Conservation (phyloP, 2,888 invertebrate species). For the Synergus gifuensis region DNA sequence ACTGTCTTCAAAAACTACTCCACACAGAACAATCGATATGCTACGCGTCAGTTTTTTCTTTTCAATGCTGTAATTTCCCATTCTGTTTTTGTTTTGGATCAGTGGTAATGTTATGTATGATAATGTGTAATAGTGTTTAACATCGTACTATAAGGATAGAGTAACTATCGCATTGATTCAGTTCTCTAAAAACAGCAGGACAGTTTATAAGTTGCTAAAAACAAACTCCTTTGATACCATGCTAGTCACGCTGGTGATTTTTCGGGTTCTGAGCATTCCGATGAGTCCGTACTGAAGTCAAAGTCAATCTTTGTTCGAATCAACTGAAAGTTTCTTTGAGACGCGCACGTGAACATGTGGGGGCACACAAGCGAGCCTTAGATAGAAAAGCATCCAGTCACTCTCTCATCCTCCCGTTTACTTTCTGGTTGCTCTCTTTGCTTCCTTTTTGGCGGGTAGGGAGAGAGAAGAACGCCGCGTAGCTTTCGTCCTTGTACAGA, state of each 20-base stretch:
- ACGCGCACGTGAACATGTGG: not conserved
- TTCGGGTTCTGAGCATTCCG: conserved; percentile 4
- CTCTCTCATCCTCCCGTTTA: conserved; percentile 21
- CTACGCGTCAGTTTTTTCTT: too few species aligned
- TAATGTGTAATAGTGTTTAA: not conserved
- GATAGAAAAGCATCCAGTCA: conserved; percentile 40
- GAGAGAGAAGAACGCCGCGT: conserved; percentile 39
- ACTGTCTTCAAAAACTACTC: too few species aligned
- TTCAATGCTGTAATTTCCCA: too few species aligned
- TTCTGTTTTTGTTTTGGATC: not conserved
- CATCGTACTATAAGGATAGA: not conserved
- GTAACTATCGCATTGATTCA: not conserved
- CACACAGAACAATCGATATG: too few species aligned
- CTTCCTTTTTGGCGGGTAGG: conserved; percentile 40
- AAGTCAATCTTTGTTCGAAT: conserved; percentile 33
- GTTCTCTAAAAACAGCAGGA: not conserved
- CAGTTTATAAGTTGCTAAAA: not conserved
- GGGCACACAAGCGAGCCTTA: conserved; percentile 2
- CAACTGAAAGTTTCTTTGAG: conserved; percentile 19
- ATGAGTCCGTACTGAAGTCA: not conserved
- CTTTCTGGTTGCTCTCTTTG: conserved; percentile 21
- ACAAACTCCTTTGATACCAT: not conserved
- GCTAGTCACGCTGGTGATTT: conserved; percentile 3
- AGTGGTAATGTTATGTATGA: not conserved
- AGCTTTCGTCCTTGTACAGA: conserved; percentile 56